phyloP scores from a whole-genome alignment of 2,113 vertebrate genomes.

The Pelobates fuscus region DNA sequence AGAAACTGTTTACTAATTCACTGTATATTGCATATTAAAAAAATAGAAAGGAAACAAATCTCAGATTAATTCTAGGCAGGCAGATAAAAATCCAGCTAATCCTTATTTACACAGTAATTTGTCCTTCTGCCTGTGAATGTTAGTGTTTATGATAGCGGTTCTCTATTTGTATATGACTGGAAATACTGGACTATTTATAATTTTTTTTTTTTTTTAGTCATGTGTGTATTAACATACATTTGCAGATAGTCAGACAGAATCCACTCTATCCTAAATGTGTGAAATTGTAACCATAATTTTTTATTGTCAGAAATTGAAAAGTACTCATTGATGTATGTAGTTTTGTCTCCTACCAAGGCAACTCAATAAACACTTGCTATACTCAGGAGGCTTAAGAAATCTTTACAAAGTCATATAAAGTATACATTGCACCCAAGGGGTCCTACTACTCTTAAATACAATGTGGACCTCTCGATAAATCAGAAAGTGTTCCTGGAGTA shows the following conservation, averaged over 20 bases:
- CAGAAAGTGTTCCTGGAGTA: not conserved
- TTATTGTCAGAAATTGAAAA: too few relatives aligned
- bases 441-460: slow-evolving; percentile 15
- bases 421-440: not conserved
- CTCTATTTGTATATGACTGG: not conserved
- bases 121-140: not conserved
- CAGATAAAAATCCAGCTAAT: not conserved
- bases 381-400: slow-evolving; percentile 13
- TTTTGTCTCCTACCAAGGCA: not conserved
- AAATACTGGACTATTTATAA: too few relatives aligned
- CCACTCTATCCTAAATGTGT: too few relatives aligned
- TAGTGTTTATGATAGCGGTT: not conserved
- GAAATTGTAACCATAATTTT: too few relatives aligned
- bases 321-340: too few relatives aligned
- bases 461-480: slow-evolving; percentile 1
- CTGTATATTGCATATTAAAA: not conserved
- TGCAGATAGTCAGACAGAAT: not conserved
- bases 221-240: too few relatives aligned
- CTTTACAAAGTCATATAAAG: slow-evolving; percentile 27
- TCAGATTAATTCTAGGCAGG: not conserved
- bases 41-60: not conserved
- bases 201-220: not conserved
- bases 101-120: not conserved
- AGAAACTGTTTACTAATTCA: not conserved
- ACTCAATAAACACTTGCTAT: slow-evolving; percentile 26